Percentiles rank a stretch among this genome's conserved stretches.
These are phyloP conservation scores for Lissonota sp. DNA, from an alignment of 2,888 invertebrate species.

Conservation along the genomic window DNA sequence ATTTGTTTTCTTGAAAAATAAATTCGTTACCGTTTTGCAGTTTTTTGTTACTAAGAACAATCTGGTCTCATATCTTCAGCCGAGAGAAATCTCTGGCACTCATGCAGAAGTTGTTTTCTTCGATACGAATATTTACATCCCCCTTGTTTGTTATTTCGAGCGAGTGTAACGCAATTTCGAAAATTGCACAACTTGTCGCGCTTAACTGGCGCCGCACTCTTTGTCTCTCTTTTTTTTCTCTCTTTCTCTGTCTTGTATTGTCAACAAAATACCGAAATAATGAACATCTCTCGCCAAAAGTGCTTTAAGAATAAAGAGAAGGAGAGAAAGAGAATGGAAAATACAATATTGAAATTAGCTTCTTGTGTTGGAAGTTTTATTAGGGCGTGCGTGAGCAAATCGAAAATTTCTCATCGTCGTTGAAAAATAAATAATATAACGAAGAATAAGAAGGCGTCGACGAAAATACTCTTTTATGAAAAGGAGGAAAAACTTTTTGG, in stretches of 20 bases:
- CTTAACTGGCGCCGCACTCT: conserved; percentile 33
- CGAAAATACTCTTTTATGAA: no score
- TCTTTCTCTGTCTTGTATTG: not conserved
- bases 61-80: no score
- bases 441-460: no score
- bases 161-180: not conserved
- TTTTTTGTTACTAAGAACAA: no score
- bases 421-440: not conserved
- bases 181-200: conserved; percentile 33
- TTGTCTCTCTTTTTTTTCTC: no score
- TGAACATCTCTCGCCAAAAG: conserved; percentile 39
- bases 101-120: no score
- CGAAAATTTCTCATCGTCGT: conserved; percentile 22
- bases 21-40: no score
- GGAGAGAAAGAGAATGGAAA: conserved; percentile 23
- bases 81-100: no score
- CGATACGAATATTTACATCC: no score
- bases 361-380: not conserved
- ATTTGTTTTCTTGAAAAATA: no score
- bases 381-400: conserved; percentile 28
- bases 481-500: no score
- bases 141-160: not conserved
- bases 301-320: not conserved
- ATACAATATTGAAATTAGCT: conserved; percentile 15
- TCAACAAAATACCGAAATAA: conserved; percentile 49